These are phyloP conservation scores for Ophioninae sp. DNA, from an alignment of 2,888 invertebrate genomes.

Conservation along the genomic window DNA sequence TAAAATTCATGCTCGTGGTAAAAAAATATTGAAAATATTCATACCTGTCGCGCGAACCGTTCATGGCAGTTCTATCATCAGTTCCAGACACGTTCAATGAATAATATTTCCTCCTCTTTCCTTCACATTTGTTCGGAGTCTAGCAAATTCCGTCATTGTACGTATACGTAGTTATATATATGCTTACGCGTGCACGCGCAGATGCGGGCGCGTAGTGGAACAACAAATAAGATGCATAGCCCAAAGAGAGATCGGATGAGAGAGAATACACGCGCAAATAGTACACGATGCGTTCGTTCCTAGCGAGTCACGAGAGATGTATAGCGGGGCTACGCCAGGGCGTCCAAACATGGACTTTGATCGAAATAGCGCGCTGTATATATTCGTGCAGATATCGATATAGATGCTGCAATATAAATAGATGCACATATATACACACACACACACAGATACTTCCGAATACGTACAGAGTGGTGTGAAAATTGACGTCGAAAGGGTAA, in stretches of 20 bases:
- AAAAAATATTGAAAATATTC: background rate
- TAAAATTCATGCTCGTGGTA: background rate
- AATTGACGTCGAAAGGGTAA: background rate
- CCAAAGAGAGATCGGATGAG: background rate
- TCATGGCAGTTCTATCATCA: background rate
- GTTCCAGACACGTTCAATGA: background rate
- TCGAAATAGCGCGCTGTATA: constrained; percentile 38
- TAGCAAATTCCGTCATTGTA: too few relatives aligned
- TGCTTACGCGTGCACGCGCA: too few relatives aligned
- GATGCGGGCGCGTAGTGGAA: constrained; percentile 11
- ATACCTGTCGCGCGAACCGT: background rate
- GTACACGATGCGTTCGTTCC: constrained; percentile 19
- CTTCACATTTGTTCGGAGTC: background rate
- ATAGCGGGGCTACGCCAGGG: background rate
- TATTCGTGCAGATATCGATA: constrained; percentile 28
- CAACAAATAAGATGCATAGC: constrained; percentile 24
- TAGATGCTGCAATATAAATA: background rate
- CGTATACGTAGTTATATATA: too few relatives aligned
- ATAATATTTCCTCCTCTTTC: background rate
- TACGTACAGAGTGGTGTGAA: background rate
- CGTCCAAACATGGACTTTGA: constrained; percentile 48
- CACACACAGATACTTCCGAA: background rate
- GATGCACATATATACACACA: background rate
- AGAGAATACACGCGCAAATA: background rate
- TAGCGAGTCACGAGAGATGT: constrained; percentile 2